These are phyloP conservation scores for Tonatia bakeri DNA, from an alignment of 2,113 vertebrate genomes.

Conservation along the genomic window DNA sequence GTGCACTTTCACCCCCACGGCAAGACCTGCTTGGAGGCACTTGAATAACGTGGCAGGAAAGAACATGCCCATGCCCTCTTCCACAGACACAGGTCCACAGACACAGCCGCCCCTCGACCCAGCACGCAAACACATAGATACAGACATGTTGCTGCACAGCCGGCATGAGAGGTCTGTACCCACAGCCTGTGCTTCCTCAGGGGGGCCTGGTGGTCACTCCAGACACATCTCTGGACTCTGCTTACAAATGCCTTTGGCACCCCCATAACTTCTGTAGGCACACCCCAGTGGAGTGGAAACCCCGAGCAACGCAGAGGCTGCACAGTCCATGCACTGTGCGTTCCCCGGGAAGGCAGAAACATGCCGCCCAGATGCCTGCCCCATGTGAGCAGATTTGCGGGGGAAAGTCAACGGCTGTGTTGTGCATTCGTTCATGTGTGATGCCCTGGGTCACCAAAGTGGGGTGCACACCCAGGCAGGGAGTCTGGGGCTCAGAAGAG, in stretches of 20 bases:
- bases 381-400: background rate
- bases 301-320: background rate
- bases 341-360: background rate
- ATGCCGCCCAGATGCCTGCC: background rate
- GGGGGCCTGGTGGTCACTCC: background rate
- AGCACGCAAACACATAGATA: background rate
- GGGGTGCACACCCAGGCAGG: background rate
- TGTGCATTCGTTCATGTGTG: background rate
- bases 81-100: background rate
- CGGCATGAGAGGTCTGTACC: background rate
- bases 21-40: background rate
- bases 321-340: background rate
- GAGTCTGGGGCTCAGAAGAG: background rate
- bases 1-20: background rate
- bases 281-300: background rate
- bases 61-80: background rate
- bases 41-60: background rate
- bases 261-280: background rate
- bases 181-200: background rate
- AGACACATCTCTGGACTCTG: background rate
- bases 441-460: background rate
- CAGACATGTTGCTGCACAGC: background rate
- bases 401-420: background rate
- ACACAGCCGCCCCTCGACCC: background rate
- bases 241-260: background rate